These are phyloP conservation scores for Drosophila maculinotata DNA, from an alignment of 2,888 invertebrate species.

Conservation along the genomic window DNA sequence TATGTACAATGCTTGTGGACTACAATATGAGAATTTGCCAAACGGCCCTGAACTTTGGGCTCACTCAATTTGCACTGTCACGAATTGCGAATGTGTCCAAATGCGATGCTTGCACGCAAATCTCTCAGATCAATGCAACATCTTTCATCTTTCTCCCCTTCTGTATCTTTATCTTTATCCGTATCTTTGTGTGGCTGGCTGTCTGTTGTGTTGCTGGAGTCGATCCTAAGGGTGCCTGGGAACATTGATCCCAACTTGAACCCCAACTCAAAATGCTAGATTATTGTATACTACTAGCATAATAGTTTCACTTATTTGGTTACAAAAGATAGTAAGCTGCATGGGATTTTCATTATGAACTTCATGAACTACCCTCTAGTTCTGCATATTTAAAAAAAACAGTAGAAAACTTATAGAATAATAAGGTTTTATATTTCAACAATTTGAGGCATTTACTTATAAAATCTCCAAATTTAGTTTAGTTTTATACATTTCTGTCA, in stretches of 20 bases:
- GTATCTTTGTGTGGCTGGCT: background rate
- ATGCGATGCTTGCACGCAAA: conserved; percentile 41
- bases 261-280: background rate
- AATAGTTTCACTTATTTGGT: background rate
- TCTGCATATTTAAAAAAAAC: conserved; percentile 17
- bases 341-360: background rate
- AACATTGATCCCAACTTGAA: conserved; percentile 10
- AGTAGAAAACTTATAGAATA: too few relatives aligned
- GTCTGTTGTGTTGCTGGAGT: background rate
- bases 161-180: background rate
- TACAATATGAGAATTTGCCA: conserved; percentile 31
- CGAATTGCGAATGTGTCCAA: conserved; percentile 69
- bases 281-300: background rate
- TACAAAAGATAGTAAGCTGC: background rate
- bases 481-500: conserved; percentile 11
- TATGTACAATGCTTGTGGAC: conserved; percentile 26
- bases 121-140: conserved; percentile 51
- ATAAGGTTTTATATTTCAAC: too few relatives aligned
- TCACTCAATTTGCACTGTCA: conserved; percentile 72
- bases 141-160: conserved; percentile 23
- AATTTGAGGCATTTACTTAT: too few relatives aligned
- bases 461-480: conserved; percentile 16
- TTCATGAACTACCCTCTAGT: background rate
- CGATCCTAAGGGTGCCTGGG: background rate
- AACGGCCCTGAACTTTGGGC: conserved; percentile 72